Base-by-base conservation (phyloP, 2,888 invertebrate species). In the Sinopyrophorus schimmeli region DNA sequence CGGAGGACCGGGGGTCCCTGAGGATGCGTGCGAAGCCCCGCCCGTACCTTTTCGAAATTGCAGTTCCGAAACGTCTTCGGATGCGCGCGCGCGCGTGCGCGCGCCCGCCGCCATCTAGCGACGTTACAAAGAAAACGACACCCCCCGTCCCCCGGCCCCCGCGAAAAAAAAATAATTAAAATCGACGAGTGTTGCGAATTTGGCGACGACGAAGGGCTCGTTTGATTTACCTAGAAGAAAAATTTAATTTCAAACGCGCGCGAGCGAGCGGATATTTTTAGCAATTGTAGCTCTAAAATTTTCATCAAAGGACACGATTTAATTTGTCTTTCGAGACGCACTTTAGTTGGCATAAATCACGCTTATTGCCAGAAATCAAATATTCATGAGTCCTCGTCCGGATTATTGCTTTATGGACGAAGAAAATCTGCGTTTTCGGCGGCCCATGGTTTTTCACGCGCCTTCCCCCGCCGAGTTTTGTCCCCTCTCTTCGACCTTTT, bases 311-410 rank as follows among this genome's bases (percentile, higher is more conserved):
- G 15, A 40, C 40, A 42, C 27, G 35, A 37, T 42, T 43, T 49
- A 26, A 49, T 49, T 49, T 49, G 43, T 49, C 38, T 38, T 42
- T 27, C 28, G 31, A 21, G 38, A 43, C 28, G 41, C 37, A 51
- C 39, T 54, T 48, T 24, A 17, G 17, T 17, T 26, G 30, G 47
- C 47, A 53, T 55, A 55, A 57, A 57, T 57, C 57, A 54, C 32
- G 27, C 42, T 48, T 54, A 58, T 54, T 51, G 54, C 32, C 47
- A 35, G 37, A 35, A 52, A 52, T 58, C 50, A 51, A 43, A 46
- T 55, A 55, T 55, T 47, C 52, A 55, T 54, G 47, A 58, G 32
- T 26, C 47, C 49, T 46, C 50, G 47, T 39, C 47, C 41, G 48
- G 46, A 43, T 44, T 41, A 53, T 55, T 47, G 51, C 54, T 54